A percentile compares a stretch with the other conserved stretches of the same genome.
Conservation (phyloP, 2,888 invertebrate species). For the Caenorhabditis sp. region DNA sequence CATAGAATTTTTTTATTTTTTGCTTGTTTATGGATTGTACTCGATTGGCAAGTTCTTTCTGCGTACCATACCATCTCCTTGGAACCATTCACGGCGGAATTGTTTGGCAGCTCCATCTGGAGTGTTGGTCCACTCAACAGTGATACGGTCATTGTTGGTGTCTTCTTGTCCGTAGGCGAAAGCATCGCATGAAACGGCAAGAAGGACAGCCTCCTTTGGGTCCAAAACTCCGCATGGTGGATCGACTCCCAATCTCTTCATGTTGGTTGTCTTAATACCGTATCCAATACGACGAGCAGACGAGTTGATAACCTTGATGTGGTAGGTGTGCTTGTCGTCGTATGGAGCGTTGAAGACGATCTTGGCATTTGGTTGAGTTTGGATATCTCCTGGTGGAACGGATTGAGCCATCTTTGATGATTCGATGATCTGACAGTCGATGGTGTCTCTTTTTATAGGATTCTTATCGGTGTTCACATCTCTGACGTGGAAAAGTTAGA, state of each 20-base stretch:
- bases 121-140: constrained; percentile 59
- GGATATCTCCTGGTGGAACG: constrained; percentile 59
- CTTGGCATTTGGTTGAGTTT: constrained; percentile 55
- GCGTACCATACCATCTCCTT: constrained; percentile 59
- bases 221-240: constrained; percentile 65
- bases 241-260: constrained; percentile 62
- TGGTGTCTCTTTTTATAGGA: too few species aligned
- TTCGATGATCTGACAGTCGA: too few species aligned
- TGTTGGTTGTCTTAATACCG: constrained; percentile 67
- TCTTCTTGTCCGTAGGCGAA: constrained; percentile 1
- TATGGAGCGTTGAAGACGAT: constrained; percentile 65
- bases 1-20: too few species aligned
- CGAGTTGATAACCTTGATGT: constrained; percentile 52
- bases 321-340: constrained; percentile 64
- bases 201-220: constrained; percentile 23
- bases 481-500: too few species aligned
- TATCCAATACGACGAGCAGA: constrained; percentile 60
- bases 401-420: constrained; percentile 61
- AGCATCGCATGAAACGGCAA: neutral
- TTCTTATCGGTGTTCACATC: too few species aligned
- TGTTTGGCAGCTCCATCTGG: constrained; percentile 55
- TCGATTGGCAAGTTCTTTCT: constrained; percentile 53
- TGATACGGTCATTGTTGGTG: constrained; percentile 59
- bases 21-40: constrained; percentile 32
- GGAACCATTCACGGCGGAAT: constrained; percentile 63